Base-by-base conservation (phyloP, 53 echinoderm and acorn worm species). In the Actinopyga echinites region DNA sequence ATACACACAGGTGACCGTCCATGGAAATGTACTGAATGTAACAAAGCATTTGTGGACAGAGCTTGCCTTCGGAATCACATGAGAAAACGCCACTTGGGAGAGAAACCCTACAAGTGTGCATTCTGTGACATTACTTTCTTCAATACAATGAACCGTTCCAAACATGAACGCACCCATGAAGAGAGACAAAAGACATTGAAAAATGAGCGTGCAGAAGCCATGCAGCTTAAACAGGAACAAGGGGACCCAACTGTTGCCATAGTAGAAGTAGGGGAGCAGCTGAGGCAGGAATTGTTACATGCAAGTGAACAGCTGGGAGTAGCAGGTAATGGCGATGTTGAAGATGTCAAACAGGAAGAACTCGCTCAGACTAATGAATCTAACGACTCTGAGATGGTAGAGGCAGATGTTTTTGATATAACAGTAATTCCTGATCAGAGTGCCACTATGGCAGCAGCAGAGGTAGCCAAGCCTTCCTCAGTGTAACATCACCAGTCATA, bases 1-100 rank as follows among this genome's bases (percentile, higher is more conserved):
- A 80, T 80, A 2, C 81, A 80, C 44, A 80, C 81, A 23, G 81
- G 81, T 0, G 63, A 80, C 25, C 57, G 81, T 33, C 81, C 81
- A 2, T 80, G 81, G 81, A 80, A 80, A 61, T 80, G 81, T 38
- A 80, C 81, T 21, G 81, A 80, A 23, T 80, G 81, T 15, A 61
- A 59, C 37, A 80, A 80, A 42, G 60, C 60, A 6, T 80, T 80
- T 62, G 81, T 80, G 8, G 81, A 80, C 62, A 33, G 81, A 38
- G 81, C 81, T 2, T 80, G 81, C 20, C 81, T 80, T 9, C 81
- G 81, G 28, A 80, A 80, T 43, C 81, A 80, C 58, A 80, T 80
- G 81, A 80, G 43, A 61, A 80, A 80, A 32, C 61, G 81, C 1
- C 81, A 80, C 26, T 13, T 62, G n/a, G 81, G 81, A 5, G 60